These are phyloP conservation scores for Catajapyx aquilonaris DNA, from an alignment of 1,140 invertebrate species.

Conservation along the genomic window DNA sequence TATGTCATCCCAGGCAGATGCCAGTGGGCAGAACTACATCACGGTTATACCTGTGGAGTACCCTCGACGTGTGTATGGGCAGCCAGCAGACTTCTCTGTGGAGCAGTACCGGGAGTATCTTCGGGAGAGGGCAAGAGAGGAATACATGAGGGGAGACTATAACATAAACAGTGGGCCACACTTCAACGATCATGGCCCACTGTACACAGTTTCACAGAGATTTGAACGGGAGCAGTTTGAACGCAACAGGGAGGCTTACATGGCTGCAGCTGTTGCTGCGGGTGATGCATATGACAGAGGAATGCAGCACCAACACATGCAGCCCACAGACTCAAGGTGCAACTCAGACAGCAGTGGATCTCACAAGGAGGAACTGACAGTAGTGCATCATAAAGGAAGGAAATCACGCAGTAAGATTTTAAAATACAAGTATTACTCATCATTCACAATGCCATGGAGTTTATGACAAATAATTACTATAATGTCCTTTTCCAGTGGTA, in stretches of 20 bases:
- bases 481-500: too few relatives aligned
- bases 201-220: neutral
- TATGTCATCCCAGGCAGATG: conserved; percentile 5
- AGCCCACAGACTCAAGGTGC: too few relatives aligned
- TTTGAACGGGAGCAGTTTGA: neutral
- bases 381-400: too few relatives aligned
- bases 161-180: conserved; percentile 7
- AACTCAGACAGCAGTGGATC: too few relatives aligned
- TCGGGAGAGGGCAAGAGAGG: conserved; percentile 9
- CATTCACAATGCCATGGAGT: too few relatives aligned
- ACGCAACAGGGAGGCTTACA: neutral
- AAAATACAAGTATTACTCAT: too few relatives aligned
- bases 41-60: conserved; percentile 13
- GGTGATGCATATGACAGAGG: too few relatives aligned
- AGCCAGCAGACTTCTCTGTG: conserved; percentile 9
- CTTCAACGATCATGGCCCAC: neutral
- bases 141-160: conserved; percentile 10
- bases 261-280: too few relatives aligned
- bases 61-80: conserved; percentile 7
- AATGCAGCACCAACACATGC: too few relatives aligned
- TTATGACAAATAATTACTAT: too few relatives aligned
- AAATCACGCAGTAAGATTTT: too few relatives aligned
- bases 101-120: conserved; percentile 11
- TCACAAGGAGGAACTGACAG: too few relatives aligned
- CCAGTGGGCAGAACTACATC: conserved; percentile 9